Conservation (phyloP, 2,888 invertebrate genomes). For the Acanthosepion pharaonis region DNA sequence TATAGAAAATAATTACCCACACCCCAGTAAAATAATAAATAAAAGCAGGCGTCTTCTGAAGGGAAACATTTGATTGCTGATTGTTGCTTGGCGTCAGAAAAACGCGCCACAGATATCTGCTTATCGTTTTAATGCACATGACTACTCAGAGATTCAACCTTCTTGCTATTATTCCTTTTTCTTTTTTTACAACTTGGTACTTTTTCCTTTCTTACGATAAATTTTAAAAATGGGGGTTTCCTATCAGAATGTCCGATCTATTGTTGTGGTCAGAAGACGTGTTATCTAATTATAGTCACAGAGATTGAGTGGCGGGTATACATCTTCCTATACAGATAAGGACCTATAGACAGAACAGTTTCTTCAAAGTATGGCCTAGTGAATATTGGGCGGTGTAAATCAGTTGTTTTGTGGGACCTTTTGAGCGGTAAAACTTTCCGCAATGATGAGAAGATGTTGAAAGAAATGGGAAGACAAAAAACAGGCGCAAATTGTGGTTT, state of each 20-base stretch:
- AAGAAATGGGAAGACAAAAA: background rate
- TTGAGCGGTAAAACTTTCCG: background rate
- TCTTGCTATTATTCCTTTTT: background rate
- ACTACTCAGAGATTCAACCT: background rate
- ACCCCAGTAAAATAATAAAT: too few relatives aligned
- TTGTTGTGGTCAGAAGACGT: background rate
- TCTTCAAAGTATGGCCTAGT: background rate
- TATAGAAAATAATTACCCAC: too few relatives aligned
- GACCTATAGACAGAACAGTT: background rate
- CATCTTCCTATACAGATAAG: background rate
- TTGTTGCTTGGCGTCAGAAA: background rate
- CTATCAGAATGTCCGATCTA: background rate
- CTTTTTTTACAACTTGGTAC: background rate
- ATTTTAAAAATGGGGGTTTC: background rate
- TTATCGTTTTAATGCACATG: conserved; percentile 33
- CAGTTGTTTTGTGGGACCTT: background rate
- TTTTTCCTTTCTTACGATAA: background rate
- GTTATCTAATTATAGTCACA: conserved; percentile 33
- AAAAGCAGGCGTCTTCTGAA: background rate
- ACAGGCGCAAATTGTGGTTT: background rate
- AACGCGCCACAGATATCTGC: background rate
- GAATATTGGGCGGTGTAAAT: background rate
- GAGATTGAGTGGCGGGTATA: conserved; percentile 2
- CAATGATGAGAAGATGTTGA: background rate
- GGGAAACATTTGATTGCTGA: background rate